These are phyloP conservation scores for Xenopus laevis DNA, from an alignment of 2,113 vertebrate genomes.

Conservation along the genomic window DNA sequence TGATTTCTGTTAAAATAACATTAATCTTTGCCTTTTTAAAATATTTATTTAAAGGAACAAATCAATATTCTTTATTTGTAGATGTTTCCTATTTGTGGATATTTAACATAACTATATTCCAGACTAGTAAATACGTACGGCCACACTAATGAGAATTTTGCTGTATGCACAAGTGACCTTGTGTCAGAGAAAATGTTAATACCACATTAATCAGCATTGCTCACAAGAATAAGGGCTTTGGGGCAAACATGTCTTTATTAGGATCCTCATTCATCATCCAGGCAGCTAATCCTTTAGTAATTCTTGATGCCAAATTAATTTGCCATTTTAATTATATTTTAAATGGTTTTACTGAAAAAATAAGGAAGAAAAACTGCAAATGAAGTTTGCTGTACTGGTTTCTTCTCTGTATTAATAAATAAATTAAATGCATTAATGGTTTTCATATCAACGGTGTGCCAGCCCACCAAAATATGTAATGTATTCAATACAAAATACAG, in stretches of 20 bases:
- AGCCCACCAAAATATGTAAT: neutral
- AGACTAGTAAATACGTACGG: neutral
- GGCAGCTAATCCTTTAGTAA: conserved; percentile 42
- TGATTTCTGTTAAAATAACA: no score
- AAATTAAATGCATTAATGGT: neutral
- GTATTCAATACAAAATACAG: no score
- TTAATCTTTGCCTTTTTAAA: no score
- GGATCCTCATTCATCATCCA: conserved; percentile 39
- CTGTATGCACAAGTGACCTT: conserved; percentile 26
- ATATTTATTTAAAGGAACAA: no score
- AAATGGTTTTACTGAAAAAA: conserved; percentile 34
- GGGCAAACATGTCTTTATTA: conserved; percentile 36
- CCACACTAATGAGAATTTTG: conserved; percentile 29
- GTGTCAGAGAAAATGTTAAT: conserved; percentile 36
- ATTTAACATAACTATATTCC: neutral
- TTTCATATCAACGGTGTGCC: neutral
- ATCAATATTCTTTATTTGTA: no score
- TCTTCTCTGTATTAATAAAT: conserved; percentile 16
- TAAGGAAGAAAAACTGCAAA: conserved; percentile 20
- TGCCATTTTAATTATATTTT: conserved; percentile 33
- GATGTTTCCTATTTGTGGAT: neutral
- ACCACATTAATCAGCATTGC: conserved; percentile 34
- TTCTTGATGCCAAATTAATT: conserved; percentile 38
- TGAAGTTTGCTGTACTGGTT: conserved; percentile 12
- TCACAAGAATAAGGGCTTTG: conserved; percentile 33